Evolutionary conservation across 2,797 vertebrate species (phyloP).

Genomic region (Hypotaenidia okinawae): DNA sequence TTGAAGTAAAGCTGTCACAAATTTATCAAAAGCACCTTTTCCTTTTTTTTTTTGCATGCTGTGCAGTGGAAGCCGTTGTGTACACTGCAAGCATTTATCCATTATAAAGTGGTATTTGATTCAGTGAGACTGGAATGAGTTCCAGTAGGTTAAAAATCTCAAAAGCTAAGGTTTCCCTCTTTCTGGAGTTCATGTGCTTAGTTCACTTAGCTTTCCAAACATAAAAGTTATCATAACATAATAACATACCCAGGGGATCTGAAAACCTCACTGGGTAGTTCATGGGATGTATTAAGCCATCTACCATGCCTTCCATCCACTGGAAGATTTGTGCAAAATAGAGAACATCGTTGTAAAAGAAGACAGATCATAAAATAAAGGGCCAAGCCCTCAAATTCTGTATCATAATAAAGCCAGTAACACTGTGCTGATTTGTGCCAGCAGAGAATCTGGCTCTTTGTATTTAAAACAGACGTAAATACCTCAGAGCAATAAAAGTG

Average conservation of each 20-base stretch:
- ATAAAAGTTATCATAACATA: constrained; percentile 12
- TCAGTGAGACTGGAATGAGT: neutral
- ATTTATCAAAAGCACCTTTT: neutral
- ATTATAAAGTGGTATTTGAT: neutral
- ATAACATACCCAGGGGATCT: constrained; percentile 6
- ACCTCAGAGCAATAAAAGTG: constrained; percentile 36
- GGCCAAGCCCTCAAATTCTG: neutral
- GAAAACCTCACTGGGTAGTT: neutral
- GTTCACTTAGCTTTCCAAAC: constrained; percentile 25
- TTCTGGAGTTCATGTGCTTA: neutral
- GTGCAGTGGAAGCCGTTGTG: neutral
- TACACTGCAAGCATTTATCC: neutral
- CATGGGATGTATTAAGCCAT: constrained; percentile 12
- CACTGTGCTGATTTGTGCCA: neutral
- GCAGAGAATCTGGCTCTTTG: constrained; percentile 10
- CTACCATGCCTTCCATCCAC: neutral
- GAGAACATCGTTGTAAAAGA: neutral
- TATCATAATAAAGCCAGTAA: neutral
- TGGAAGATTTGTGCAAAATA: neutral
- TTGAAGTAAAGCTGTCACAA: neutral
- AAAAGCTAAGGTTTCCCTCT: neutral
- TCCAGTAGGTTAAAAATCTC: constrained; percentile 36
- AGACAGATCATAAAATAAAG: constrained; percentile 15
- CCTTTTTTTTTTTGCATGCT: neutral
- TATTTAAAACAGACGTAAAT: constrained; percentile 28